Evolutionary conservation across 2,113 vertebrate species (phyloP).

Genomic region (Bufo bufo): DNA sequence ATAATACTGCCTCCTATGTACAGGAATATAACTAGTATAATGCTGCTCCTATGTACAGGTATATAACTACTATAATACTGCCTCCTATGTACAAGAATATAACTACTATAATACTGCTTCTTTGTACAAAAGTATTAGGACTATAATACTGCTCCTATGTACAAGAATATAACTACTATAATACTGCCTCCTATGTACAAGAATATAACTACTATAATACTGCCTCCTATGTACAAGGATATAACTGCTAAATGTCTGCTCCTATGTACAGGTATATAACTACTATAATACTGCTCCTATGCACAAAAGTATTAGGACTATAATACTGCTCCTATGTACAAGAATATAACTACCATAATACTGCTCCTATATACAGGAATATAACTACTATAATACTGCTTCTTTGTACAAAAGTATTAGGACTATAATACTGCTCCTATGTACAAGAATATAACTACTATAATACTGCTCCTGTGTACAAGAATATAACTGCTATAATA

Average conservation of each 20-base stretch:
- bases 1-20: background rate
- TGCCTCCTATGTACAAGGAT: background rate
- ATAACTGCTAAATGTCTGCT: background rate
- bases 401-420: background rate
- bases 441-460: background rate
- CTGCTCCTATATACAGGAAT: background rate
- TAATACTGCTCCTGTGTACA: background rate
- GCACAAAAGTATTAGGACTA: background rate
- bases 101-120: background rate
- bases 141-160: background rate
- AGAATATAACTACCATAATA: background rate
- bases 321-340: background rate
- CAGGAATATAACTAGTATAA: background rate
- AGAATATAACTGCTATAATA: conserved; percentile 5
- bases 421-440: conserved; percentile 2
- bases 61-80: background rate
- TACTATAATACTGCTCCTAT: background rate
- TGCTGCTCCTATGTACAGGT: background rate
- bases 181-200: background rate
- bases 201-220: background rate
- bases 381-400: background rate
- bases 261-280: background rate
- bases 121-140: background rate
- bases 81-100: background rate
- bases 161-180: background rate